phyloP scores from a whole-genome alignment of 2,797 vertebrate species.

The Pithecia hirsuta region DNA sequence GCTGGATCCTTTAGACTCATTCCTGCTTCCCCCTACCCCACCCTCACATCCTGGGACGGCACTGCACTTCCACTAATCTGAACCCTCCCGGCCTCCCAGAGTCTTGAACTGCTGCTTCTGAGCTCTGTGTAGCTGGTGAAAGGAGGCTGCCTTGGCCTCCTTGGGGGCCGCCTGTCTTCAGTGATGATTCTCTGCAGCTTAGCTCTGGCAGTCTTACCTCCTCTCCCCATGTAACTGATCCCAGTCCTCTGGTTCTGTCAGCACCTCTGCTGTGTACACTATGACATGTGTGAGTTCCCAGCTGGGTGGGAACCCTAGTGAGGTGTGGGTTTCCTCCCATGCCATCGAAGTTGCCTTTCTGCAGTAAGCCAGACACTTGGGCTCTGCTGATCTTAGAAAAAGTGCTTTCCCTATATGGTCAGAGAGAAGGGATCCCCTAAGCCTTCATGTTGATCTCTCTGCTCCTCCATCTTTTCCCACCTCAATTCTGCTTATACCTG shows the following conservation, averaged over 20 bases:
- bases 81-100: not conserved
- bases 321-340: slow-evolving; percentile 52
- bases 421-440: not conserved
- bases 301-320: slow-evolving; percentile 2
- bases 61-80: not conserved
- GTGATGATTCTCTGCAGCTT: slow-evolving; percentile 44
- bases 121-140: not conserved
- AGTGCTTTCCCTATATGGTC: not conserved
- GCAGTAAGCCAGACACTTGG: not conserved
- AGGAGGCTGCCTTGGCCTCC: slow-evolving; percentile 34
- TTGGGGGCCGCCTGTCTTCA: slow-evolving; percentile 42
- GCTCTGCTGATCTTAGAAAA: slow-evolving; percentile 13
- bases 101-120: not conserved
- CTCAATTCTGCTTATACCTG: slow-evolving; percentile 27
- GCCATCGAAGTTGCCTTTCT: slow-evolving; percentile 12
- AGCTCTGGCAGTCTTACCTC: slow-evolving; percentile 37
- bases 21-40: too few relatives aligned
- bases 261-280: slow-evolving; percentile 36
- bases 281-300: slow-evolving; percentile 18
- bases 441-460: slow-evolving; percentile 1
- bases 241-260: slow-evolving; percentile 56
- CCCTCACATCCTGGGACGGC: not conserved
- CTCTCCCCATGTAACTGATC: slow-evolving; percentile 50
- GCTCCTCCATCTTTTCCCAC: not conserved
- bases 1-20: not conserved